Conservation (phyloP, 2,797 vertebrate species). For the Falco peregrinus region DNA sequence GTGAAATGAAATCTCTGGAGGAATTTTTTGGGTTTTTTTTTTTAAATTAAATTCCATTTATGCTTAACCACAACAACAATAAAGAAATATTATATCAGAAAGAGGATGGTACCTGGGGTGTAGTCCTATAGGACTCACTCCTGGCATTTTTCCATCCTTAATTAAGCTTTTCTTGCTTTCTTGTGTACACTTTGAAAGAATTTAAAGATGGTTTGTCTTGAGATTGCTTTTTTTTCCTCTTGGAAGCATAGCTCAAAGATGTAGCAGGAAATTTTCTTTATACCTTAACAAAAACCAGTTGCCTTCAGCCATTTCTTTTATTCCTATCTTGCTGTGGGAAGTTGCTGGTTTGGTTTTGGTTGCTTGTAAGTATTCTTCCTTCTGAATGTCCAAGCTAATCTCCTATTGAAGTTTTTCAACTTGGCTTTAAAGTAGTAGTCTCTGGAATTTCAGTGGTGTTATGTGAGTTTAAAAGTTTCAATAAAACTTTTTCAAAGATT, state of each 20-base stretch:
- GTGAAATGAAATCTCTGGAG: not conserved
- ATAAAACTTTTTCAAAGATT: not conserved
- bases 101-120: not conserved
- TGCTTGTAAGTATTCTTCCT: not conserved
- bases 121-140: not conserved
- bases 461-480: not conserved
- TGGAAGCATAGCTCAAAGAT: not conserved
- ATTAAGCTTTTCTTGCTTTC: not conserved
- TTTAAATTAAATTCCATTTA: not conserved
- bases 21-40: too few species aligned
- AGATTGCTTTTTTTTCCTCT: not conserved
- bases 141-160: not conserved
- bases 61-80: not conserved
- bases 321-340: not conserved
- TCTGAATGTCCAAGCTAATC: not conserved
- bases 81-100: not conserved
- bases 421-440: not conserved
- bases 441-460: not conserved
- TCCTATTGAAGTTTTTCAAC: not conserved
- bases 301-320: not conserved
- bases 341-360: not conserved
- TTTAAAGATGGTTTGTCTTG: not conserved
- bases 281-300: not conserved
- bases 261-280: not conserved
- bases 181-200: not conserved